Evolutionary conservation across 2,888 invertebrate species (phyloP).

Genomic region (Epiblema foenella): DNA sequence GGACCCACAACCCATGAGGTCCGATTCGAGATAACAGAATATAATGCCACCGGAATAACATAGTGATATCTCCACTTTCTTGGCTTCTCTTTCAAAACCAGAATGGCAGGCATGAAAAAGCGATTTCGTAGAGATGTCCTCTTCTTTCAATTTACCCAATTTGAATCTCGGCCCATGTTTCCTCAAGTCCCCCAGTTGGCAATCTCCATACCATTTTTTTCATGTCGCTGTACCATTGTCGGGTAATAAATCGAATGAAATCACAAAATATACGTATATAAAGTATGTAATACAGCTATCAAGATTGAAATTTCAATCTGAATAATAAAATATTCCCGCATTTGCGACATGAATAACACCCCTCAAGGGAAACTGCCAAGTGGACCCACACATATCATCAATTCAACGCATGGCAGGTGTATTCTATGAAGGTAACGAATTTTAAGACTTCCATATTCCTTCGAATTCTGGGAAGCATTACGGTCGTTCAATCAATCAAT

Average conservation of each 20-base stretch:
- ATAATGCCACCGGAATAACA: no score
- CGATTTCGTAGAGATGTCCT: not conserved
- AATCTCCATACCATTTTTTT: not conserved
- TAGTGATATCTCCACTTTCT: not conserved
- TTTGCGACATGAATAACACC: slow-evolving; percentile 3
- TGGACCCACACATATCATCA: slow-evolving; percentile 12
- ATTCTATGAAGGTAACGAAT: not conserved
- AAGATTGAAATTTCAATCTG: not conserved
- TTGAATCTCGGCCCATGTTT: not conserved
- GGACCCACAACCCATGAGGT: no score
- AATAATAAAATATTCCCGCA: slow-evolving; percentile 2
- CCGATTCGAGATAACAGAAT: no score
- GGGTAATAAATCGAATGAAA: slow-evolving; percentile 1
- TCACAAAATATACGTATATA: not conserved
- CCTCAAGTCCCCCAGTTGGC: not conserved
- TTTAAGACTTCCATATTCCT: not conserved
- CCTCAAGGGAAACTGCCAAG: slow-evolving; percentile 1
- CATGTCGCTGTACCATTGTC: not conserved
- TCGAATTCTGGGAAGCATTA: not conserved
- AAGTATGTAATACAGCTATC: not conserved
- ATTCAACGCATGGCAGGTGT: slow-evolving; percentile 9
- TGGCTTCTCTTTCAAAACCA: not conserved
- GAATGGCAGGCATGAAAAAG: not conserved
- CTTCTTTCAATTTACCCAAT: not conserved
- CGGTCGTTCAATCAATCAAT: not conserved